Evolutionary conservation across 1,140 invertebrate species (phyloP).

Genomic region (Diabrotica virgifera): DNA sequence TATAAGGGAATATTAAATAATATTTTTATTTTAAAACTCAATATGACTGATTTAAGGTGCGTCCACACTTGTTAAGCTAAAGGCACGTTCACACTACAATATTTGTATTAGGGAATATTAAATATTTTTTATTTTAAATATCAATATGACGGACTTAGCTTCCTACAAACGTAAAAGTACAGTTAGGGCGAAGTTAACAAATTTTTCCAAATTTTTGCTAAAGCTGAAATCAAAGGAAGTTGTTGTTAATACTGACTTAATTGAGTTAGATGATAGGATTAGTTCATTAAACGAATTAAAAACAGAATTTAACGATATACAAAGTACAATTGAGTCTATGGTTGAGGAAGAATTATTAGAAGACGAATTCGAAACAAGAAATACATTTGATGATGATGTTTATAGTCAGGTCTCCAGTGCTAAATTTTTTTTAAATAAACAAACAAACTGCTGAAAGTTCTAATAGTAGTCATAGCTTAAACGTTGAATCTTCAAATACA

Average conservation of each 20-base stretch:
- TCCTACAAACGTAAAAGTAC: slow-evolving; percentile 1
- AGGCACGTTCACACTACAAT: too few relatives aligned
- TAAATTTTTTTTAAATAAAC: slow-evolving; percentile 11
- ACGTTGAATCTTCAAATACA: too few relatives aligned
- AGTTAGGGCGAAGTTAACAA: slow-evolving; percentile 20
- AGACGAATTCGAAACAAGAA: background rate
- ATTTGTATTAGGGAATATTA: too few relatives aligned
- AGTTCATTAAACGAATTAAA: slow-evolving; percentile 7
- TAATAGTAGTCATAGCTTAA: slow-evolving; percentile 3
- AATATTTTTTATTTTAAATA: too few relatives aligned
- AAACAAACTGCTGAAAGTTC: too few relatives aligned
- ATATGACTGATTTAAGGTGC: too few relatives aligned
- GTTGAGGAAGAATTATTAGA: background rate
- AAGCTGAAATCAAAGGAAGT: too few relatives aligned
- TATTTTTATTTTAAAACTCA: too few relatives aligned
- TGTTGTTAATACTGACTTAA: too few relatives aligned
- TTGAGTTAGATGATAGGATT: slow-evolving; percentile 1
- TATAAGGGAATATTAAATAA: too few relatives aligned
- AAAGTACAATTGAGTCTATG: slow-evolving; percentile 11
- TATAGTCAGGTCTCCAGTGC: slow-evolving; percentile 10
- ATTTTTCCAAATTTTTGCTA: slow-evolving; percentile 15
- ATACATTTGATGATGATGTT: slow-evolving; percentile 13
- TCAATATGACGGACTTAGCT: background rate
- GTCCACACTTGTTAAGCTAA: too few relatives aligned
- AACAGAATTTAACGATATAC: slow-evolving; percentile 11